These are phyloP conservation scores for Ochlodes sylvanus DNA, from an alignment of 2,888 invertebrate genomes.

Conservation along the genomic window DNA sequence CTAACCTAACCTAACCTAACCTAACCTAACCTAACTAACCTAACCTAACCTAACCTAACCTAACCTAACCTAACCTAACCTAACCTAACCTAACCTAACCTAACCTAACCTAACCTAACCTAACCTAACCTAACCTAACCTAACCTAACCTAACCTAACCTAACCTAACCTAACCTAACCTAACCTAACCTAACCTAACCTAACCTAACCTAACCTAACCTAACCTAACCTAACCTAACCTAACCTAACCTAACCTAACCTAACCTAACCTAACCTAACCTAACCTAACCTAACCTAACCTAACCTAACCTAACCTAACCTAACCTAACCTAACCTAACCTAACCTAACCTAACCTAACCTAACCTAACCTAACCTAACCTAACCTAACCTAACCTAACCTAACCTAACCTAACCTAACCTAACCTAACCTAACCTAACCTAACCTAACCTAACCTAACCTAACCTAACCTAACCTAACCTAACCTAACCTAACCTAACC, in stretches of 20 bases:
- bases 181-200: conserved; percentile 44
- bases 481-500: conserved; percentile 44
- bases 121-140: conserved; percentile 42
- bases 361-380: conserved; percentile 21
- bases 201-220: conserved; percentile 44
- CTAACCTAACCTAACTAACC: conserved; percentile 41
- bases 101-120: conserved; percentile 43
- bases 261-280: conserved; percentile 47
- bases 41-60: conserved; percentile 40
- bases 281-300: conserved; percentile 41
- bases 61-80: conserved; percentile 42
- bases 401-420: conserved; percentile 34
- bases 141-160: conserved; percentile 43
- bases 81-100: conserved; percentile 43
- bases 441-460: conserved; percentile 43
- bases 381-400: conserved; percentile 39
- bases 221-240: conserved; percentile 44
- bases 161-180: conserved; percentile 43
- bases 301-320: conserved; percentile 42
- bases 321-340: conserved; percentile 40
- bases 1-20: conserved; percentile 43
- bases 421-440: conserved; percentile 41
- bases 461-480: conserved; percentile 42
- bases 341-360: conserved; percentile 37
- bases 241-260: conserved; percentile 43